Percentiles rank a stretch among this genome's conserved stretches.
Conservation (phyloP, 2,888 invertebrate species). For the Apamea epomidion region DNA sequence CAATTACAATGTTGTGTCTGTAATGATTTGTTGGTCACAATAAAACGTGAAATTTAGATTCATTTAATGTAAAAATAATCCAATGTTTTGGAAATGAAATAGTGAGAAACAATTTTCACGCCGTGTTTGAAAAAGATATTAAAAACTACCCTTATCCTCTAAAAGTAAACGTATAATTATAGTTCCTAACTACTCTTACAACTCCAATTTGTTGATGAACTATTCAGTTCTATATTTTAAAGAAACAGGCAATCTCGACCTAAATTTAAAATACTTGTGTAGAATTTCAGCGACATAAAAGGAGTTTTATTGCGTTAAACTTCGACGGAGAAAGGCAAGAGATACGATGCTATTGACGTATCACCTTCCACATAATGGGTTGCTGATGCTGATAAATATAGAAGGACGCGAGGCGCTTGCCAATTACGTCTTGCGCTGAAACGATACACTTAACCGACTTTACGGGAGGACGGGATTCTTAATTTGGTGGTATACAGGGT, state of each 20-base stretch:
- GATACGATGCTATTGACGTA: slow-evolving; percentile 71
- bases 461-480: neutral
- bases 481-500: neutral
- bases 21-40: slow-evolving; percentile 8
- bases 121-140: neutral
- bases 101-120: neutral
- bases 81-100: slow-evolving; percentile 31
- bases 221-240: neutral
- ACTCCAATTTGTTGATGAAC: slow-evolving; percentile 6
- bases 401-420: slow-evolving; percentile 67
- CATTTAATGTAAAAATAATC: neutral
- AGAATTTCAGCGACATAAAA: slow-evolving; percentile 30
- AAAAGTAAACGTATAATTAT: neutral
- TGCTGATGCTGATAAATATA: slow-evolving; percentile 73
- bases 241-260: neutral
- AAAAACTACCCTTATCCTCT: neutral
- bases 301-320: slow-evolving; percentile 57
- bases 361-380: slow-evolving; percentile 70
- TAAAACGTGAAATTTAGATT: neutral
- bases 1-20: neutral
- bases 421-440: slow-evolving; percentile 31
- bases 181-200: neutral
- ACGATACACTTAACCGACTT: slow-evolving; percentile 13
- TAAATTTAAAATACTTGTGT: slow-evolving; percentile 11
- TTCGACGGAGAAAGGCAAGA: slow-evolving; percentile 54